Evolutionary conservation across 2,113 vertebrate genomes (phyloP), one percentile per base, ranked within the genome.

Genomic region (Hymenochirus boettgeri): DNA sequence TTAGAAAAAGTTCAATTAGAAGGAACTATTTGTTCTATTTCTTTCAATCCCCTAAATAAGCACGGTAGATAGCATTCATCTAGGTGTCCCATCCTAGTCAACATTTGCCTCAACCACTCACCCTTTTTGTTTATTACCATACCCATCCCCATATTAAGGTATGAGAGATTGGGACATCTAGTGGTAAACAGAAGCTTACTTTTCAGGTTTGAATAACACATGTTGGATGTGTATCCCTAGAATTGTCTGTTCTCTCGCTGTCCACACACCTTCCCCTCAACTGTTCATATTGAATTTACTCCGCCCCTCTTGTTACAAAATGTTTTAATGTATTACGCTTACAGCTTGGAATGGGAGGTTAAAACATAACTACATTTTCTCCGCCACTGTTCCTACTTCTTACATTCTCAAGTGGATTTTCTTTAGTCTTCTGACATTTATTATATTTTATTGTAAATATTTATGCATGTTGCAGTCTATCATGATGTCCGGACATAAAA

Each of bases 291-390:
- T 70, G 76, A 69, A 74, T 84, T 83, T 80, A 77, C 75, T 57
- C 75, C 47, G 57, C 62, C 71, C 73, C 13, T 72, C 71, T 61
- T 80, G 84, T 71, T 79, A 82, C 78, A 74, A 84, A 82, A 76
- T 75, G 69, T 80, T 89, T 91, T 82, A 81, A 90, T 89, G 83
- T 75, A 83, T 85, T 86, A 89, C 88, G n/a, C n/a, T n/a, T n/a
- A n/a, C n/a, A 89, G 85, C 71, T 88, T 88, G 91, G 83, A 80
- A 60, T 46, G 23, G 76, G 80, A 82, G 83, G 76, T 80, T 72
- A 83, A 82, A 80, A 85, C 82, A 79, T 77, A 80, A 87, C 84
- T 85, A 79, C 73, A 65, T 76, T 74, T 81, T 86, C 35, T 81
- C 81, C 72, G 81, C 84, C 87, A 77, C 85, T 88, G n/a, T n/a